Conservation (phyloP, 2,888 invertebrate genomes). For the Euplexia lucipara region DNA sequence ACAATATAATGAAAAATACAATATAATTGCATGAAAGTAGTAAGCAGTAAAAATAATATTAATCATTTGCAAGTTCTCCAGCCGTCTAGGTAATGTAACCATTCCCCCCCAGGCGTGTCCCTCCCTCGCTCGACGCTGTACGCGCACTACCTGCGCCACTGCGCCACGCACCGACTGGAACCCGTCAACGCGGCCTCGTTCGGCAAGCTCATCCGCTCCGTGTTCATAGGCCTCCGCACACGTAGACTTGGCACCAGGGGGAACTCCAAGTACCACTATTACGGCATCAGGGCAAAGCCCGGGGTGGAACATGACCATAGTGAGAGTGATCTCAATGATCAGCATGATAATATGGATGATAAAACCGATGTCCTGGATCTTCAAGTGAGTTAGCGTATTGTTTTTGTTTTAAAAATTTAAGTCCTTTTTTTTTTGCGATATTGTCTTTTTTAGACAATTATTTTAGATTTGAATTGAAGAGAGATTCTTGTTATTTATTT, state of each 20-base stretch:
- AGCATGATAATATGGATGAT: constrained; percentile 67
- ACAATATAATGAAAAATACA: too few species aligned
- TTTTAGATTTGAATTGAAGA: too few species aligned
- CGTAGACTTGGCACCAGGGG: constrained; percentile 98
- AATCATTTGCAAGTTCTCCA: not conserved
- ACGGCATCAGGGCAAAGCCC: constrained; percentile 99
- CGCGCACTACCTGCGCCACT: constrained; percentile 99
- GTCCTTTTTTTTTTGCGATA: too few species aligned
- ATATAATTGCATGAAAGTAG: too few species aligned
- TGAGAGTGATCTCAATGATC: constrained; percentile 54
- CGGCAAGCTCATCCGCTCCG: constrained; percentile 99
- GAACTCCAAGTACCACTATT: constrained; percentile 99
- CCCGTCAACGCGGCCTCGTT: constrained; percentile 99
- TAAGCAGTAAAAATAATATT: too few species aligned
- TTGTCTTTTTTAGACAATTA: too few species aligned
- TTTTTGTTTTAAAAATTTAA: too few species aligned
- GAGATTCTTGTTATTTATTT: too few species aligned
- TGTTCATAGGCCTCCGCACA: constrained; percentile 98
- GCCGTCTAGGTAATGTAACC: not conserved
- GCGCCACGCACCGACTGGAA: constrained; percentile 97
- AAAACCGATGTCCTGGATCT: constrained; percentile 70
- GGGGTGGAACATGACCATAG: constrained; percentile 59
- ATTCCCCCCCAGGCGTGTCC: constrained; percentile 92
- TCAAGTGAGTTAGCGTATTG: constrained; percentile 63
- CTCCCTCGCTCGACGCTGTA: constrained; percentile 98